Base-by-base conservation (phyloP, 2,888 invertebrate genomes). In the Uloborus plumipes region DNA sequence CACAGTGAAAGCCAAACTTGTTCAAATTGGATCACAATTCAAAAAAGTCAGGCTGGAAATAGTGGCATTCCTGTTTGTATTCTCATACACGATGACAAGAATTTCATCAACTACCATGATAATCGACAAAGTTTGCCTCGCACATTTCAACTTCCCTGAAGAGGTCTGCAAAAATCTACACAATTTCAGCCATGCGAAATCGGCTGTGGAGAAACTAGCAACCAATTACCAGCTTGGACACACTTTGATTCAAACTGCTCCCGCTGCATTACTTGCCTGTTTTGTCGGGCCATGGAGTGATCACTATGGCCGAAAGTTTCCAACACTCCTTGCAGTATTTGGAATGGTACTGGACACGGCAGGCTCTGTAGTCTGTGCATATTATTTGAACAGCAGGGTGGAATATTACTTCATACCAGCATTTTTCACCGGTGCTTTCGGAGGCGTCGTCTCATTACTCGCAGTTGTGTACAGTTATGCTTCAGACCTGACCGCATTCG, bases 271-370 rank as follows among this genome's bases (percentile, higher is more conserved):
- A 11, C 51, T 85, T 39, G 71, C 75, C 22, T 67, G 84, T 18
- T 81, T 85, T n/a, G 61, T 85, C 2, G 85, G 86, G 2, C 65
- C 85, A 11, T 86, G 86, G 86, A 85, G 85, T 59, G 86, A 86
- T 50, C 53, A 84, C 20, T 53, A 59, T 22, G 85, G 85, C 0
- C 26, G 84, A 51, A 86, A 86, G 59, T 47, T 80, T 14, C 71
- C 78, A 11, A 59, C 84, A 7, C 55, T 84, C 9, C n/a, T 74
- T 2, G 73, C 78, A 14, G 20, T 82, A 9, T 14, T 82, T 39
- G 85, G 81, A 11, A 51, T 69, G 22, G 65, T 62, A n/a, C 14
- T 83, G 0, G 67, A 78, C 51, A 53, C 53, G 1, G 9, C 78
- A 26, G 78, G 83, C 11, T 22, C 49, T 0, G 47, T 71, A 1